Base-by-base conservation (phyloP, 2,888 invertebrate species). In the Mythimna loreyi region DNA sequence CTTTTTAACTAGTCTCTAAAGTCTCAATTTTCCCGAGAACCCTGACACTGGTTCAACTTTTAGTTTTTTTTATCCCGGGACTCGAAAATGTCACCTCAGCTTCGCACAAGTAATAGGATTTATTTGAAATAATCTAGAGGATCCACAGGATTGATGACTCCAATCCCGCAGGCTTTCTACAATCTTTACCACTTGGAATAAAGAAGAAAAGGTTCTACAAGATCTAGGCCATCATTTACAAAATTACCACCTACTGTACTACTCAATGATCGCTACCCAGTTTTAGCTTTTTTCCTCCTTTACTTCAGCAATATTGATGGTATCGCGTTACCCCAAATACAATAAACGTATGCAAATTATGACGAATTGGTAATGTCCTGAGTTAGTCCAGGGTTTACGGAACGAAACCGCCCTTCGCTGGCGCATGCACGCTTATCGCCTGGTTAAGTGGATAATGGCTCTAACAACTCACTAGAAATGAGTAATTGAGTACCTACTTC, bases 391-490 rank as follows among this genome's bases (percentile, higher is more conserved):
- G 43, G 21, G 8, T n/a, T 16, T 25, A 30, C 33, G 11, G 1
- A 19, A 60, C 23, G 21, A 36, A 53, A 36, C 36, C 36, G 0
- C 36, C 53, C 36, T 7, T 33, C n/a, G 21, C 21, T 40, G 40
- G 4, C 25, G 1, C 21, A 9, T 7, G 50, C 50, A 50, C 33
- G 30, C 36, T 72, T 40, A 57, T 56, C 30, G 19, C 19, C n/a
- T 45, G n/a, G 19, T 8, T 36, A 55, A 53, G 57, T 47, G 30
- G 52, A 30, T 47, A 53, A 47, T 47, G 30, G 52, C 45, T 47
- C 45, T 62, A n/a, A 45, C 16, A 47, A 19, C 36, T 53, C 30
- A 9, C 36, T 64, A 33, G 57, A 30, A 65, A 57, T 53, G 5
- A 25, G 7, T 25, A 16, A 49, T 30, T 21, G 30, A 25, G 13